Conservation (phyloP, 2,113 vertebrate species). For the sheep (Ovis aries) region ARS-UI_Ramb_v3.0 NC_056066.1:9886001-9886500, state of each 20-base stretch:
- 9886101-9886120: background rate
- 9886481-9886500: background rate
- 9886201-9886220: background rate
- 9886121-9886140: background rate
- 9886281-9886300: background rate
- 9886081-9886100: background rate
- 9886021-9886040: background rate
- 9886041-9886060: background rate
- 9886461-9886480: background rate
- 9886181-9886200: background rate
- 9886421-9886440: too few relatives aligned
- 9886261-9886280: accelerated
- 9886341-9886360: background rate
- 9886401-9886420: background rate
- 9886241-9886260: background rate
- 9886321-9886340: background rate
- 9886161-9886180: background rate
- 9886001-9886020: background rate
- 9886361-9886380: background rate
- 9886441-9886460: background rate
- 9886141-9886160: background rate
- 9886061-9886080: background rate
- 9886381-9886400: background rate
- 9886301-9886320: background rate
- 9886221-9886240: background rate